Evolutionary conservation across 2,888 invertebrate species (phyloP).

Genomic region (Sinhomidia bicolor): DNA sequence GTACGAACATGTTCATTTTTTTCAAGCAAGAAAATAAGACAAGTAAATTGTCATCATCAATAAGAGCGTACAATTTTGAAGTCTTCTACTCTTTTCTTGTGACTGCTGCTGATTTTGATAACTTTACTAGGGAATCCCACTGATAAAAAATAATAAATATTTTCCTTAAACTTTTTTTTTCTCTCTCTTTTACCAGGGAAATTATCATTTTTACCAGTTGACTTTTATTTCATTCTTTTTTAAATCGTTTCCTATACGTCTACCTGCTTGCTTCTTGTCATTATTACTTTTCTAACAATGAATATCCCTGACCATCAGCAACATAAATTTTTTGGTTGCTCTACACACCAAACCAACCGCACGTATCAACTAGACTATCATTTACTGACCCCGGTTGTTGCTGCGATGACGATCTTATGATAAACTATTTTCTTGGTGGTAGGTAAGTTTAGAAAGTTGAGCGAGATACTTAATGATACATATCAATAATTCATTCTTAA

Average conservation of each 20-base stretch:
- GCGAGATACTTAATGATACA: conserved; percentile 23
- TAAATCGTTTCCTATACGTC: neutral
- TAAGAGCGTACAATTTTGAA: conserved; percentile 30
- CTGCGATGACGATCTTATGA: conserved; percentile 56
- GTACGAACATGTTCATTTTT: conserved; percentile 44
- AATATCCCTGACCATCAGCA: conserved; percentile 70
- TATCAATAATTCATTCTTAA: conserved; percentile 30
- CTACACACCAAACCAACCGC: neutral
- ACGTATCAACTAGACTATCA: conserved; percentile 3
- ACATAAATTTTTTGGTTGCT: conserved; percentile 60
- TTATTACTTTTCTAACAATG: conserved; percentile 57
- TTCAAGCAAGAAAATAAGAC: conserved; percentile 31
- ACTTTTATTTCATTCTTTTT: neutral
- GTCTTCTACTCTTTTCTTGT: neutral
- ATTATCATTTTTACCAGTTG: neutral
- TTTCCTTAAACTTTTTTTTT: neutral
- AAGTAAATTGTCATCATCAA: conserved; percentile 56
- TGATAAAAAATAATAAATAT: conserved; percentile 45
- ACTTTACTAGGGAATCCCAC: conserved; percentile 35
- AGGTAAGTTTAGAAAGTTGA: conserved; percentile 64
- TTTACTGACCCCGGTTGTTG: conserved; percentile 5
- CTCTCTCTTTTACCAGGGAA: conserved; percentile 19
- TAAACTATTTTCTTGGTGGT: conserved; percentile 69
- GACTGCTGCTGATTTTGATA: conserved; percentile 15
- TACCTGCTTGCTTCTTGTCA: neutral